Percentiles rank a stretch among this genome's conserved stretches.
Evolutionary conservation across 2,888 invertebrate species (phyloP).

Genomic region (Synergus itoensis): DNA sequence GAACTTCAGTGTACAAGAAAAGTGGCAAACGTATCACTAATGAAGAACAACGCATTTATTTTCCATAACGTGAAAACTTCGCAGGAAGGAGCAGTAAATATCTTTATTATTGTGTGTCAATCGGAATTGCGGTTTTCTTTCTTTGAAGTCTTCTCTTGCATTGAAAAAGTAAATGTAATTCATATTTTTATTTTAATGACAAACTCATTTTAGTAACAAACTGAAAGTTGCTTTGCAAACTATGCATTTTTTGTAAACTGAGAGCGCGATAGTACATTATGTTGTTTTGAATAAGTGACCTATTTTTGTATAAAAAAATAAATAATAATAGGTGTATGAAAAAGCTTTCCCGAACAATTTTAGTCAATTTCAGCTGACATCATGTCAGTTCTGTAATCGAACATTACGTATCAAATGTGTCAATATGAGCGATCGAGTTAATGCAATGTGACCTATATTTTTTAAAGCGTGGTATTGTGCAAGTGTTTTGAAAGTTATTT

Average conservation of each 20-base stretch:
- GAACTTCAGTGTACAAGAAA: constrained; percentile 12
- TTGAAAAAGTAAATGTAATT: neutral
- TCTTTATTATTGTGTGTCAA: constrained; percentile 1
- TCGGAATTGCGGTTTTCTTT: neutral
- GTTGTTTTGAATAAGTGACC: too few relatives aligned
- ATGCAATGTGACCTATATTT: neutral
- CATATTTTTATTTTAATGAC: too few relatives aligned
- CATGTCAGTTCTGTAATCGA: neutral
- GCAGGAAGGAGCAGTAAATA: neutral
- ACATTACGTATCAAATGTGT: neutral
- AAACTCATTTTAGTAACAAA: too few relatives aligned
- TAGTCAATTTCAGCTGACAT: neutral
- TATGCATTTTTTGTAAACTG: too few relatives aligned
- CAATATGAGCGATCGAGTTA: neutral
- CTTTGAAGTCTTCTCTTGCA: neutral
- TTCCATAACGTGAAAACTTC: constrained; percentile 2
- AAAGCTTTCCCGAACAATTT: too few relatives aligned
- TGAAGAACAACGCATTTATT: constrained; percentile 8
- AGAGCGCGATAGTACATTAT: too few relatives aligned
- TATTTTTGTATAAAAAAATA: too few relatives aligned
- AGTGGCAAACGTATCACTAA: constrained; percentile 35
- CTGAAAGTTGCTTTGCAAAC: too few relatives aligned
- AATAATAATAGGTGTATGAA: too few relatives aligned
- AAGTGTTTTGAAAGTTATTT: too few relatives aligned
- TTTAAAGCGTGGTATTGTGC: neutral